Evolutionary conservation across 2,797 vertebrate species (phyloP).

Genomic region (Champsocephalus esox): DNA sequence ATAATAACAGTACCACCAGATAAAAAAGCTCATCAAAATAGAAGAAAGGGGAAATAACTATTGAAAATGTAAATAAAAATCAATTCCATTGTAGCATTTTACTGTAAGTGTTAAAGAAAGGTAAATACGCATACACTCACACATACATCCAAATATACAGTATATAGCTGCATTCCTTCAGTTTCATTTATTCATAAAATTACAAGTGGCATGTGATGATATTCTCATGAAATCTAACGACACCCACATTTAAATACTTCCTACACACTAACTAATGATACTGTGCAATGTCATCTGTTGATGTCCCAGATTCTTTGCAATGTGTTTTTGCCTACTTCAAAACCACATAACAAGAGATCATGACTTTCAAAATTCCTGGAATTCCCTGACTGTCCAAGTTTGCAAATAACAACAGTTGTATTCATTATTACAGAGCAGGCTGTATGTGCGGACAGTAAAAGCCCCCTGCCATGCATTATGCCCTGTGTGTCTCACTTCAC

Average conservation of each 20-base stretch:
- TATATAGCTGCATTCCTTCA: not conserved
- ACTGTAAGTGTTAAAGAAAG: too few species aligned
- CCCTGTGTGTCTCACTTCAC: slow-evolving; percentile 56
- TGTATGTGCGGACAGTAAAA: slow-evolving; percentile 54
- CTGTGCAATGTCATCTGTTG: slow-evolving; percentile 21
- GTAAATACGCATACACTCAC: too few species aligned
- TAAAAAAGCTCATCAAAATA: too few species aligned
- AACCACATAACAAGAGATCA: slow-evolving; percentile 38
- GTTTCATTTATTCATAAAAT: not conserved
- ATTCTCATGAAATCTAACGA: slow-evolving; percentile 1
- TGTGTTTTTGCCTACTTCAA: slow-evolving; percentile 37
- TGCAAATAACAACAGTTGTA: slow-evolving; percentile 52
- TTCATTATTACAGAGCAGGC: slow-evolving; percentile 60
- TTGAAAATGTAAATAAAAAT: too few species aligned
- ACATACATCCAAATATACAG: too few species aligned
- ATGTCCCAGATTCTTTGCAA: slow-evolving; percentile 65
- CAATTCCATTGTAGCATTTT: too few species aligned
- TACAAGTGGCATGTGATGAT: not conserved
- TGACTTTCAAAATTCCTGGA: slow-evolving; percentile 57
- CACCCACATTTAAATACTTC: not conserved
- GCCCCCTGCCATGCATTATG: slow-evolving; percentile 48
- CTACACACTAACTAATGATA: not conserved
- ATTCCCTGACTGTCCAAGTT: slow-evolving; percentile 55
- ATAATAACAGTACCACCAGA: too few species aligned
- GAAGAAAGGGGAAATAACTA: too few species aligned